Evolutionary conservation across 2,888 invertebrate species (phyloP), one percentile per base, ranked within the genome.

Genomic region (Ectemnius lituratus): DNA sequence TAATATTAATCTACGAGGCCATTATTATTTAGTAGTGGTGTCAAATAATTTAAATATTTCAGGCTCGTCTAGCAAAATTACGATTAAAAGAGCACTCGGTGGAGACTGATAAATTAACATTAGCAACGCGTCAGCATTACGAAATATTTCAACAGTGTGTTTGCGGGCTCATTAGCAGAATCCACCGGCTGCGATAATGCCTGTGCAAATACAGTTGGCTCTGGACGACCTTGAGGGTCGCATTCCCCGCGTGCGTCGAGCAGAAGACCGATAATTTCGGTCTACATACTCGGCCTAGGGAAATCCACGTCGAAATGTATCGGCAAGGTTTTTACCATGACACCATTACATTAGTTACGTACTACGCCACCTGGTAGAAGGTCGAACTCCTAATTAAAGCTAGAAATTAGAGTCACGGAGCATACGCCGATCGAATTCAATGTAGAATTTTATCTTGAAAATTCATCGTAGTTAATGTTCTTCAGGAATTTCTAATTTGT

Each of bases 131-230:
- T 11, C 59, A 46, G 64, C 27, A 11, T 65, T 46, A 14, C 20
- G 16, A 47, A 67, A 65, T 57, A 65, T 28, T 67, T 59, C 8
- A 37, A 8, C 47, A 27, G 28, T 62, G 52, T 45, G 8, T 69
- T 73, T 65, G 66, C 62, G 62, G 63, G 49, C 69, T 72, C 62
- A 52, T 78, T 72, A 79, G 62, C 47, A 28, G 63, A 49, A 69
- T 79, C 57, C 75, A 64, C 73, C 67, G 61, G 70, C 62, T 71
- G 37, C 37, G 82, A 78, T 74, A 80, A 81, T 70, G 61, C 62
- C 57, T 73, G 71, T 28, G 65, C 70, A 82, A 82, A 80, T 80
- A 80, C 80, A 78, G 78, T 73, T 76, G 74, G 61, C 37, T 65
- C 16, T 56, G 28, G 49, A 73, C 74, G 74, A 65, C 81, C 78